phyloP scores from a whole-genome alignment of 1,140 invertebrate genomes.

The Zaprionus gabonicus region DNA sequence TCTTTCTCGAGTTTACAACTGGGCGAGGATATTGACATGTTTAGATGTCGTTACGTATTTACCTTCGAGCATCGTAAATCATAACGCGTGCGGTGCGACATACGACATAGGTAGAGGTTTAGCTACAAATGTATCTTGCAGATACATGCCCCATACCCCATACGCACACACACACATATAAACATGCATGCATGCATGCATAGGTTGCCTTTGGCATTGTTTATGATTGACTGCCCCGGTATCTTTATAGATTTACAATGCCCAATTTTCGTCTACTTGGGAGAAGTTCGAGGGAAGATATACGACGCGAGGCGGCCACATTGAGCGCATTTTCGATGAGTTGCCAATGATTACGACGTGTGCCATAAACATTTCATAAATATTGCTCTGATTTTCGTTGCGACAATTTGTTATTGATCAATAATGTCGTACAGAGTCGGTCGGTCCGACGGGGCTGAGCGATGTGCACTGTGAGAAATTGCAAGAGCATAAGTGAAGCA shows the following conservation, averaged over 20 bases:
- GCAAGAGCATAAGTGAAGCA: neutral
- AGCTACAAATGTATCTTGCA: slow-evolving; percentile 21
- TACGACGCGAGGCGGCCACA: slow-evolving; percentile 57
- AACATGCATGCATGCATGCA: slow-evolving; percentile 5
- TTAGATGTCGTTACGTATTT: slow-evolving; percentile 82
- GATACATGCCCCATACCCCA: slow-evolving; percentile 10
- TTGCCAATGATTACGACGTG: slow-evolving; percentile 80
- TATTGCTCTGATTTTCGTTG: slow-evolving; percentile 82
- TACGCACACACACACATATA: neutral
- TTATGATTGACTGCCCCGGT: slow-evolving; percentile 42
- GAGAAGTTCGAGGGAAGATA: slow-evolving; percentile 72
- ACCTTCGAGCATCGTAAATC: slow-evolving; percentile 74
- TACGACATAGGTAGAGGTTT: neutral
- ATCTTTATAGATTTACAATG: slow-evolving; percentile 81
- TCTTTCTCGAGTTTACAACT: slow-evolving; percentile 77
- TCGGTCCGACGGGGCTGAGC: neutral
- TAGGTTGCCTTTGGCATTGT: slow-evolving; percentile 12
- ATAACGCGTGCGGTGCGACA: slow-evolving; percentile 68
- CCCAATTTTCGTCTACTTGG: slow-evolving; percentile 82
- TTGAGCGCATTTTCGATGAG: slow-evolving; percentile 57
- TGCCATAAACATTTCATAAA: slow-evolving; percentile 80
- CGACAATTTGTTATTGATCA: slow-evolving; percentile 82
- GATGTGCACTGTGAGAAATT: slow-evolving; percentile 41
- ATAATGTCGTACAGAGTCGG: slow-evolving; percentile 49
- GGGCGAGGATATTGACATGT: slow-evolving; percentile 80